A percentile compares a stretch with the other conserved stretches of the same genome.
Conservation (phyloP, 2,113 vertebrate species). For the Piprites chloris region DNA sequence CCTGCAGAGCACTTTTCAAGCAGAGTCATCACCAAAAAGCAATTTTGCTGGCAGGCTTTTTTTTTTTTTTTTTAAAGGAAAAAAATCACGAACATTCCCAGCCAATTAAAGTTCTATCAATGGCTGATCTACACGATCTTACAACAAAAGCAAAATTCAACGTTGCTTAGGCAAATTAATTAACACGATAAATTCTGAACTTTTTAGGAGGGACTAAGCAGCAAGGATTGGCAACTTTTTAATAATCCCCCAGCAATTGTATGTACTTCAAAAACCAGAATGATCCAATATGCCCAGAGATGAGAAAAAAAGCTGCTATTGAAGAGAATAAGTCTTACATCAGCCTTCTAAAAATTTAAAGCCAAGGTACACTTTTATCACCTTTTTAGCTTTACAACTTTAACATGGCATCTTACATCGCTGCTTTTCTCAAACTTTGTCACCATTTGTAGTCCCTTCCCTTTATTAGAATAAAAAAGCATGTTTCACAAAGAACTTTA, state of each 20-base stretch:
- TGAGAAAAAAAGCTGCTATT: background rate
- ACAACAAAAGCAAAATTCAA: background rate
- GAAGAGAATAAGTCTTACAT: background rate
- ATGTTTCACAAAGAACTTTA: background rate
- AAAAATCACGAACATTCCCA: background rate
- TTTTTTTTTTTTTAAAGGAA: background rate
- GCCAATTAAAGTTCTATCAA: conserved; percentile 11
- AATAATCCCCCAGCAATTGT: background rate
- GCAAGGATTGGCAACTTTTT: background rate
- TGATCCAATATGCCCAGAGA: background rate
- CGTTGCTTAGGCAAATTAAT: background rate
- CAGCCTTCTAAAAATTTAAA: background rate
- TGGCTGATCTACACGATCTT: background rate
- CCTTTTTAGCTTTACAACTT: background rate
- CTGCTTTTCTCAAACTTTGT: background rate
- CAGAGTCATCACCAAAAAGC: conserved; percentile 76
- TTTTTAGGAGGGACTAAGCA: background rate
- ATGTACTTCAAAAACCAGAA: background rate
- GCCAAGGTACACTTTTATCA: background rate
- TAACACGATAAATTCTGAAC: background rate
- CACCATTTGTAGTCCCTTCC: background rate
- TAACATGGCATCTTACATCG: background rate
- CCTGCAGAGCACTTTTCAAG: conserved; percentile 76
- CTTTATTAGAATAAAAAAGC: conserved; percentile 3
- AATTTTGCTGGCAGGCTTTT: conserved; percentile 63